A percentile compares a stretch with the other conserved stretches of the same genome.
Conservation (phyloP, 2,113 vertebrate species). For the Oryzias melastigma region DNA sequence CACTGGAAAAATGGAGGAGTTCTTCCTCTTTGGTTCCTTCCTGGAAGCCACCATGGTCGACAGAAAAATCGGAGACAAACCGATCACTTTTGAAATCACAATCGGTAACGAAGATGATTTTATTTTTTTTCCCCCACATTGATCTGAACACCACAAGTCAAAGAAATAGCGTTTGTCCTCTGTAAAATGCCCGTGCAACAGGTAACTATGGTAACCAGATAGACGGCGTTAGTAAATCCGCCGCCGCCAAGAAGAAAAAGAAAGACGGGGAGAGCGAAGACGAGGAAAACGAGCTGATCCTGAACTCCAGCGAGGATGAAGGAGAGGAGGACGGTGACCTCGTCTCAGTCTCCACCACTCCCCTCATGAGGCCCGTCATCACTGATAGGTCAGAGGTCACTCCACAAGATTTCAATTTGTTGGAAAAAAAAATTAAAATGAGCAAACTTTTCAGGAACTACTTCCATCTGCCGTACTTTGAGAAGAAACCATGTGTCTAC, state of each 20-base stretch:
- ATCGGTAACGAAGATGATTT: conserved; percentile 79
- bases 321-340: conserved; percentile 79
- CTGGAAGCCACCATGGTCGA: conserved; percentile 98
- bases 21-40: conserved; percentile 95
- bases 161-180: neutral
- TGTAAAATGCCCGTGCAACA: conserved; percentile 41
- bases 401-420: too few species aligned
- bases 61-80: conserved; percentile 93
- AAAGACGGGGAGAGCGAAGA: conserved; percentile 82
- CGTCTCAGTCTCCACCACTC: conserved; percentile 85
- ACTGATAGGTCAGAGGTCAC: conserved; percentile 86
- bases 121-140: neutral
- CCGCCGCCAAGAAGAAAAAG: conserved; percentile 74
- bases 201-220: conserved; percentile 96
- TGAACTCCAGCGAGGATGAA: conserved; percentile 92
- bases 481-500: conserved; percentile 94
- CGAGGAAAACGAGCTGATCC: conserved; percentile 90
- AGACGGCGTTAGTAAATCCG: conserved; percentile 83
- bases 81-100: conserved; percentile 92
- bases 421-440: neutral
- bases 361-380: conserved; percentile 87
- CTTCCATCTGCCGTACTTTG: conserved; percentile 94
- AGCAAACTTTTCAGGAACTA: conserved; percentile 83
- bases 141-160: neutral
- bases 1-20: conserved; percentile 93